phyloP scores from a whole-genome alignment of 2,888 invertebrate genomes.

The Perdita meconis region DNA sequence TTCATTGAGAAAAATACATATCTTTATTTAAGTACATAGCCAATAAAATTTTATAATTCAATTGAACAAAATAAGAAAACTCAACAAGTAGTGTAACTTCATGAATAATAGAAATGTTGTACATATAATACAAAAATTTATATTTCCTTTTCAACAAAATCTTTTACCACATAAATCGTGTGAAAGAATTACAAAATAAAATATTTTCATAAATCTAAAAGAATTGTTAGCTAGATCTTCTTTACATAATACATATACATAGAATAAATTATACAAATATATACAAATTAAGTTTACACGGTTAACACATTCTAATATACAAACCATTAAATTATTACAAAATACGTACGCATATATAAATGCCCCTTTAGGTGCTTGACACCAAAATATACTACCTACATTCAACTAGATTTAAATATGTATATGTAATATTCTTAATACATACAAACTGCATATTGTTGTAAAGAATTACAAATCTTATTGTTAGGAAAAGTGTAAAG shows the following conservation, averaged over 20 bases:
- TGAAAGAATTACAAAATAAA: neutral
- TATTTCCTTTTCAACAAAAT: conserved; percentile 7
- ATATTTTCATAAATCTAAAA: conserved; percentile 29
- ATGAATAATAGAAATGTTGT: conserved; percentile 2
- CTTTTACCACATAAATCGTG: no score
- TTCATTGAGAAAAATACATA: conserved; percentile 6
- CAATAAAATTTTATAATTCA: conserved; percentile 23
- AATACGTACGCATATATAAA: conserved; percentile 53
- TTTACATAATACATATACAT: conserved; percentile 57
- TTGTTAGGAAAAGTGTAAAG: conserved; percentile 27
- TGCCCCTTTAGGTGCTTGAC: conserved; percentile 63
- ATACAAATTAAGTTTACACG: conserved; percentile 64
- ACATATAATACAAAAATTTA: neutral
- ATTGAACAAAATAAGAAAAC: conserved; percentile 25
- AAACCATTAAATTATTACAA: conserved; percentile 55
- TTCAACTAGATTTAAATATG: conserved; percentile 34
- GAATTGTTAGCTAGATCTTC: conserved; percentile 39
- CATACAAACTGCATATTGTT: conserved; percentile 26
- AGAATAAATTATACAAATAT: conserved; percentile 68
- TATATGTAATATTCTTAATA: conserved; percentile 25
- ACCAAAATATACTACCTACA: conserved; percentile 61
- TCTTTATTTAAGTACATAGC: conserved; percentile 50
- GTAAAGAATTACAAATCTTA: conserved; percentile 39
- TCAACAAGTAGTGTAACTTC: conserved; percentile 6
- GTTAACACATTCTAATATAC: conserved; percentile 56